A percentile compares a stretch with the other conserved stretches of the same genome.
These are phyloP conservation scores for Triplophysa tibetana DNA, from an alignment of 2,113 vertebrate species.

Conservation along the genomic window DNA sequence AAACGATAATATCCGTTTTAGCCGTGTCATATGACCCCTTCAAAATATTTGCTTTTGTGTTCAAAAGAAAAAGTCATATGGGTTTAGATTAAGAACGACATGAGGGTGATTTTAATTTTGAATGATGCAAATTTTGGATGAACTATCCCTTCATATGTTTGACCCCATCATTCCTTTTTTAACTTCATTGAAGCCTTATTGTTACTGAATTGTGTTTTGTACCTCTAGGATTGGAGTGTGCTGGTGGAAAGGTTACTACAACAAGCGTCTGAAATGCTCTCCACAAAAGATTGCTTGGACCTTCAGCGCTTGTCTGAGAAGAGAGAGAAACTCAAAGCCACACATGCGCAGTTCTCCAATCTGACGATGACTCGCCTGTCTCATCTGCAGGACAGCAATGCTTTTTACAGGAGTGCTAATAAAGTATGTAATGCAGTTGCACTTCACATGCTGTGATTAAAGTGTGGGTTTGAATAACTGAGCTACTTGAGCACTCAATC, in stretches of 20 bases:
- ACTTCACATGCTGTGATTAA: neutral
- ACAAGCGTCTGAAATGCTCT: constrained; percentile 63
- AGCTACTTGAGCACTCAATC: neutral
- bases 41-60: too few species aligned
- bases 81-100: too few species aligned
- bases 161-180: too few species aligned
- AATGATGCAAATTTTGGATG: too few species aligned
- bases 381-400: constrained; percentile 75
- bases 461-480: neutral
- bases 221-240: constrained; percentile 75
- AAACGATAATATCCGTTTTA: too few species aligned
- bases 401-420: constrained; percentile 76
- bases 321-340: constrained; percentile 68
- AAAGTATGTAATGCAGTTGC: constrained; percentile 71
- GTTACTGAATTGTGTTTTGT: neutral
- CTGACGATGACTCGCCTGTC: constrained; percentile 68
- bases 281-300: constrained; percentile 63
- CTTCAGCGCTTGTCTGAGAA: constrained; percentile 72
- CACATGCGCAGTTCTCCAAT: constrained; percentile 71
- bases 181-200: too few species aligned
- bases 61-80: too few species aligned
- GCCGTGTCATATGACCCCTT: too few species aligned
- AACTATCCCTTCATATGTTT: too few species aligned
- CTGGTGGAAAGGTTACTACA: constrained; percentile 67
- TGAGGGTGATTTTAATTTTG: too few species aligned